These are phyloP conservation scores for Cercopithecus petaurista DNA, from an alignment of 2,797 vertebrate genomes.

Conservation along the genomic window DNA sequence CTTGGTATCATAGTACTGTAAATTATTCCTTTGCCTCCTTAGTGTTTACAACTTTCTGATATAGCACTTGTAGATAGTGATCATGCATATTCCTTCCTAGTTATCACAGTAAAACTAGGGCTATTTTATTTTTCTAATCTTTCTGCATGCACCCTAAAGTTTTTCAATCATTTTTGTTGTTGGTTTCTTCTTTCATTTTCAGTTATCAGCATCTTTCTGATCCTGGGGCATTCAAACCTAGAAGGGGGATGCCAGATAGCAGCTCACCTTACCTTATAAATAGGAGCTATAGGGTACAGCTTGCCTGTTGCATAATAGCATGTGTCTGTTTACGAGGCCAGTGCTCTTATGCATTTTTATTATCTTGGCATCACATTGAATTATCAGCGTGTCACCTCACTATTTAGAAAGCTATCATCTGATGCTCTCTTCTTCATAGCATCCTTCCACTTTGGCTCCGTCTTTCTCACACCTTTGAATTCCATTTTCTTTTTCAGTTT, in stretches of 20 bases:
- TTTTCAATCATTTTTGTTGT: slow-evolving; percentile 81
- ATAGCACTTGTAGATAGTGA: slow-evolving; percentile 72
- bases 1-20: slow-evolving; percentile 31
- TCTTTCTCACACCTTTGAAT: slow-evolving; percentile 4
- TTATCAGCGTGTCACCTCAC: slow-evolving; percentile 34
- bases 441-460: background rate
- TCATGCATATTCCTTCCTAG: slow-evolving; percentile 79
- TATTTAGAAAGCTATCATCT: slow-evolving; percentile 52
- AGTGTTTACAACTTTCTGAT: slow-evolving; percentile 74
- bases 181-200: slow-evolving; percentile 71
- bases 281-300: background rate
- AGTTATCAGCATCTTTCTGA: slow-evolving; percentile 73
- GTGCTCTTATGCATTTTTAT: slow-evolving; percentile 41
- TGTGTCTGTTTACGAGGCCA: slow-evolving; percentile 23
- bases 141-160: slow-evolving; percentile 72
- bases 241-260: slow-evolving; percentile 35
- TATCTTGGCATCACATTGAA: slow-evolving; percentile 40
- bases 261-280: slow-evolving; percentile 19
- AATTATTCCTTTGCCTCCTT: slow-evolving; percentile 71
- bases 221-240: slow-evolving; percentile 45
- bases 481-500: background rate
- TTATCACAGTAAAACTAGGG: slow-evolving; percentile 76
- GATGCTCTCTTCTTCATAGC: background rate
- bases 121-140: slow-evolving; percentile 83
- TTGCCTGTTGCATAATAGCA: background rate